These are phyloP conservation scores for Porites lobata DNA, from an alignment of 92 coral and sea anemone genomes.

Conservation along the genomic window DNA sequence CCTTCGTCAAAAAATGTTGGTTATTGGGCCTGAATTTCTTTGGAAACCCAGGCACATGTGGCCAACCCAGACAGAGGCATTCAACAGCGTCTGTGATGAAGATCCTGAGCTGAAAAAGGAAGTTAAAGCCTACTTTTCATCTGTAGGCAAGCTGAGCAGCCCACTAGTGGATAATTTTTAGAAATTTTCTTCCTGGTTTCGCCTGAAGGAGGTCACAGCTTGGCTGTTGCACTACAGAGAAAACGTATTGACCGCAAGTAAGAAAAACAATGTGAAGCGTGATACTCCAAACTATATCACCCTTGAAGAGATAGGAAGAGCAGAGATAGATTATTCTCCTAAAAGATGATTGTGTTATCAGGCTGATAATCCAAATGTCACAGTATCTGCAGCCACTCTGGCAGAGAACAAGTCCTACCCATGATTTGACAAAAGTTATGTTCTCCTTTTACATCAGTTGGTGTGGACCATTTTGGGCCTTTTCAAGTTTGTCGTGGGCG, in stretches of 20 bases:
- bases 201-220: conserved; percentile 19
- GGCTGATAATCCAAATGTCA: no score
- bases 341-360: no score
- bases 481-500: conserved; percentile 30
- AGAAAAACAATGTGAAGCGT: not conserved
- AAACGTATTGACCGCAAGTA: not conserved
- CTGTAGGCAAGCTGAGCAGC: not conserved
- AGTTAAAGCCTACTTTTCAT: not conserved
- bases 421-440: no score
- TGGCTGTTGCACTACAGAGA: conserved; percentile 36
- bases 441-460: conserved; percentile 30
- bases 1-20: conserved; percentile 6
- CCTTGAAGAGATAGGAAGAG: conserved; percentile 29
- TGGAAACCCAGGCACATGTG: conserved; percentile 7
- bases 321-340: conserved; percentile 10
- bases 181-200: conserved; percentile 23
- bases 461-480: conserved; percentile 37
- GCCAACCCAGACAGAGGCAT: not conserved
- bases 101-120: conserved; percentile 34
- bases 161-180: not conserved
- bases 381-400: no score
- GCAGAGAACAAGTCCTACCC: no score
- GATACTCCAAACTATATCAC: not conserved
- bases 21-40: conserved; percentile 1
- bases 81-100: conserved; percentile 10